Conservation (phyloP, 2,797 vertebrate genomes). For the Antrozous pallidus region DNA sequence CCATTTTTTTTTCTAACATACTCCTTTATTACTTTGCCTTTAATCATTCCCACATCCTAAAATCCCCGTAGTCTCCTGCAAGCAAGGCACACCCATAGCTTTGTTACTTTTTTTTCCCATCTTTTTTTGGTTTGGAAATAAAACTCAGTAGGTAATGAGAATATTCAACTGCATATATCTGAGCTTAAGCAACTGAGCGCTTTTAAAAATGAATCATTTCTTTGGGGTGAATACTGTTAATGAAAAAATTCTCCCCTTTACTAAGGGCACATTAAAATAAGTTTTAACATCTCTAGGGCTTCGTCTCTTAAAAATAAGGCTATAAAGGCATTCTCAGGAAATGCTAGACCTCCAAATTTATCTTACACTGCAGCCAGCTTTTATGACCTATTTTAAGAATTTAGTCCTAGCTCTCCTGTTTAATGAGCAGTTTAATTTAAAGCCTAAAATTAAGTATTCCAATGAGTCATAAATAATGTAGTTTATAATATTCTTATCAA, state of each 20-base stretch:
- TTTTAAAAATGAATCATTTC: slow-evolving; percentile 57
- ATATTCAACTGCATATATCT: background rate
- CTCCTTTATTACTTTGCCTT: background rate
- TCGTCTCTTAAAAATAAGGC: slow-evolving; percentile 71
- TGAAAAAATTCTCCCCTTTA: slow-evolving; percentile 38
- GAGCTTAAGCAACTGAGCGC: background rate
- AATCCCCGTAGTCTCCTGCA: background rate
- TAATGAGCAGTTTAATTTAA: slow-evolving; percentile 84
- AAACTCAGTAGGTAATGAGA: background rate
- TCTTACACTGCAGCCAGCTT: slow-evolving; percentile 76
- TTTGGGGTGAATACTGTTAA: slow-evolving; percentile 8
- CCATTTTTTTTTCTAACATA: background rate
- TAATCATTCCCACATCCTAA: rapidly evolving
- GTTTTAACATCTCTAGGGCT: slow-evolving; percentile 57
- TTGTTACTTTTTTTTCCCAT: background rate
- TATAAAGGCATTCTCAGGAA: slow-evolving; percentile 58
- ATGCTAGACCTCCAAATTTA: slow-evolving; percentile 77
- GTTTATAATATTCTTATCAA: slow-evolving; percentile 83
- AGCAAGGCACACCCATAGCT: background rate
- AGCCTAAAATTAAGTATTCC: slow-evolving; percentile 82
- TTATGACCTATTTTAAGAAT: slow-evolving; percentile 76
- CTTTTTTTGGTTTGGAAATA: slow-evolving; percentile 26
- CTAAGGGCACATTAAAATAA: slow-evolving; percentile 69
- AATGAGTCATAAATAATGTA: slow-evolving; percentile 84
- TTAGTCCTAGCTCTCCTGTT: slow-evolving; percentile 66